A percentile compares a stretch with the other conserved stretches of the same genome.
Evolutionary conservation across 2,888 invertebrate species (phyloP).

Genomic region (Hipparchia semele): DNA sequence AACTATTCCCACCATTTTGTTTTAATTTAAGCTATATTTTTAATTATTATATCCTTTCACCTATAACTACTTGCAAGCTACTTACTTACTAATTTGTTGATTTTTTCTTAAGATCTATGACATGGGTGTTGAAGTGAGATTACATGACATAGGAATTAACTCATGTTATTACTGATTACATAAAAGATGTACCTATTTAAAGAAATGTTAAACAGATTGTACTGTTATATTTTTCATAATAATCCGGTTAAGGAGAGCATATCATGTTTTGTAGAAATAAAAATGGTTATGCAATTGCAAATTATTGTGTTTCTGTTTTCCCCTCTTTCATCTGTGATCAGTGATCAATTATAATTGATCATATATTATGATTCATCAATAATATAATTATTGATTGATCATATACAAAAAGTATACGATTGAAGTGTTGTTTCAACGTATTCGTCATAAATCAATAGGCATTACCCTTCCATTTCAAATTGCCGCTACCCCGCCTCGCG

Average conservation of each 20-base stretch:
- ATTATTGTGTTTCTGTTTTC: slow-evolving; percentile 31
- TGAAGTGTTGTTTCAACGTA: no score
- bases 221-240: slow-evolving; percentile 38
- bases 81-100: slow-evolving; percentile 33
- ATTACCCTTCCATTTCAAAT: no score
- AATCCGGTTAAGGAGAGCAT: slow-evolving; percentile 59
- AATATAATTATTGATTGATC: no score
- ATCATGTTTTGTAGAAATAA: slow-evolving; percentile 79
- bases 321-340: background rate
- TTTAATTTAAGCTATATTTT: slow-evolving; percentile 18
- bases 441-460: no score
- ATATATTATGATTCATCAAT: no score
- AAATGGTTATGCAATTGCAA: slow-evolving; percentile 60
- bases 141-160: slow-evolving; percentile 60
- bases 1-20: slow-evolving; percentile 34
- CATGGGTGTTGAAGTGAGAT: slow-evolving; percentile 51
- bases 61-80: slow-evolving; percentile 26
- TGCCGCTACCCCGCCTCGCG: no score
- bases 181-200: slow-evolving; percentile 33
- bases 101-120: slow-evolving; percentile 60
- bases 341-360: no score
- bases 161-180: slow-evolving; percentile 32
- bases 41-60: slow-evolving; percentile 15
- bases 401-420: no score
- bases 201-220: slow-evolving; percentile 40